phyloP scores from a whole-genome alignment of 2,113 vertebrate genomes.

The Limanda limanda region DNA sequence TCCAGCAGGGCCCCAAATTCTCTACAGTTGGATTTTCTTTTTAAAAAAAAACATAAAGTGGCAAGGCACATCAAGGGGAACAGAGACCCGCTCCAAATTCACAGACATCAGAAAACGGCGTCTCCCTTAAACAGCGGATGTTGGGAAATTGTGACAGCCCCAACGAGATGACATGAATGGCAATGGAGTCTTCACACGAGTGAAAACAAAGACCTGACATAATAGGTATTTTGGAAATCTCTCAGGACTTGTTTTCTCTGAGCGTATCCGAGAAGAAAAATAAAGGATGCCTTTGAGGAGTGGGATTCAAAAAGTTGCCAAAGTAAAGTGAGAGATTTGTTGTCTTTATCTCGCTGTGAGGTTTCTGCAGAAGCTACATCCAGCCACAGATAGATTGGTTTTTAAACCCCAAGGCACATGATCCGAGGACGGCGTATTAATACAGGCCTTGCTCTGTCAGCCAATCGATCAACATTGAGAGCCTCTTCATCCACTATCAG shows the following conservation, averaged over 20 bases:
- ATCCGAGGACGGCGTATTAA: slow-evolving; percentile 36
- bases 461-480: slow-evolving; percentile 46
- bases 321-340: slow-evolving; percentile 63
- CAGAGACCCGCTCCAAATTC: slow-evolving; percentile 20
- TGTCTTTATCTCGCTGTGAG: slow-evolving; percentile 59
- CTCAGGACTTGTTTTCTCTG: slow-evolving; percentile 43
- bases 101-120: slow-evolving; percentile 26
- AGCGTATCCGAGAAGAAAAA: slow-evolving; percentile 28
- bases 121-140: slow-evolving; percentile 51
- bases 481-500: neutral
- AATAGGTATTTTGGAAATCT: slow-evolving; percentile 51
- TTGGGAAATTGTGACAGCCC: slow-evolving; percentile 48
- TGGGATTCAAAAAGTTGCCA: slow-evolving; percentile 61
- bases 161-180: slow-evolving; percentile 51
- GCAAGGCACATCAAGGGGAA: slow-evolving; percentile 35
- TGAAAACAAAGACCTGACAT: slow-evolving; percentile 46
- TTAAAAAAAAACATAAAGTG: slow-evolving; percentile 13
- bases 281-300: slow-evolving; percentile 55
- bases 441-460: slow-evolving; percentile 39
- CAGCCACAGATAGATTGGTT: slow-evolving; percentile 42
- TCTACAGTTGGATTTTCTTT: neutral
- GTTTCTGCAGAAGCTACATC: slow-evolving; percentile 38
- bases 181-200: slow-evolving; percentile 36
- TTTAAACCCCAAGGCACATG: slow-evolving; percentile 35
- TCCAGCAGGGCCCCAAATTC: no score